These are phyloP conservation scores for Papilio dardanus DNA, from an alignment of 1,140 invertebrate genomes.

Conservation along the genomic window DNA sequence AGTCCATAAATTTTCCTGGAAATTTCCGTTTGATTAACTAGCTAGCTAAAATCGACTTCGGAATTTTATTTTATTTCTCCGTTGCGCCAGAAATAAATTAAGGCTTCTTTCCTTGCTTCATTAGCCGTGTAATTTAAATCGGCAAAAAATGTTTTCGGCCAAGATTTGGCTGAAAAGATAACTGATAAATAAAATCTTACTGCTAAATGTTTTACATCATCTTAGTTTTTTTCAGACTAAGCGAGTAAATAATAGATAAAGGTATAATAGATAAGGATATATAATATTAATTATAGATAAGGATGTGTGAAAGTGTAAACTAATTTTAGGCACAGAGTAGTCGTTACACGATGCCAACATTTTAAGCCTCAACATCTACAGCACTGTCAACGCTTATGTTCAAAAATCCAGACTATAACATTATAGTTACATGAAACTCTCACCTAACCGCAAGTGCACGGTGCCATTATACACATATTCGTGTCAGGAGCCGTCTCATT, in stretches of 20 bases:
- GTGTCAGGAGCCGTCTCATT: conserved; percentile 46
- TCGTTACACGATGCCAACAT: too few relatives aligned
- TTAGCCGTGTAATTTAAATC: background rate
- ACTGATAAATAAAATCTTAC: background rate
- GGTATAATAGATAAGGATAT: too few relatives aligned
- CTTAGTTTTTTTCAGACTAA: too few relatives aligned
- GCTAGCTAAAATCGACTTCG: background rate
- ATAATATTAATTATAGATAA: too few relatives aligned
- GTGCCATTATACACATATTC: conserved; percentile 55
- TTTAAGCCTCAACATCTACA: too few relatives aligned
- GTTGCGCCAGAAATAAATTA: background rate
- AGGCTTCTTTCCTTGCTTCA: background rate
- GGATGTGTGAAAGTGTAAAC: too few relatives aligned
- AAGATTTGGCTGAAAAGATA: background rate
- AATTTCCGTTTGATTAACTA: background rate
- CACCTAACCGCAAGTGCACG: conserved; percentile 48
- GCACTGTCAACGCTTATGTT: too few relatives aligned
- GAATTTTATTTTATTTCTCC: background rate
- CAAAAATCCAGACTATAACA: conserved; percentile 16
- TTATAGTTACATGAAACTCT: conserved; percentile 42
- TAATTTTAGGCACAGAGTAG: too few relatives aligned
- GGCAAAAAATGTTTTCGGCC: background rate
- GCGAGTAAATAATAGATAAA: too few relatives aligned
- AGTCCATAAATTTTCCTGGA: background rate
- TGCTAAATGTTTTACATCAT: too few relatives aligned